phyloP scores from a whole-genome alignment of 2,797 vertebrate genomes.

The Schizothorax lantsangensis region DNA sequence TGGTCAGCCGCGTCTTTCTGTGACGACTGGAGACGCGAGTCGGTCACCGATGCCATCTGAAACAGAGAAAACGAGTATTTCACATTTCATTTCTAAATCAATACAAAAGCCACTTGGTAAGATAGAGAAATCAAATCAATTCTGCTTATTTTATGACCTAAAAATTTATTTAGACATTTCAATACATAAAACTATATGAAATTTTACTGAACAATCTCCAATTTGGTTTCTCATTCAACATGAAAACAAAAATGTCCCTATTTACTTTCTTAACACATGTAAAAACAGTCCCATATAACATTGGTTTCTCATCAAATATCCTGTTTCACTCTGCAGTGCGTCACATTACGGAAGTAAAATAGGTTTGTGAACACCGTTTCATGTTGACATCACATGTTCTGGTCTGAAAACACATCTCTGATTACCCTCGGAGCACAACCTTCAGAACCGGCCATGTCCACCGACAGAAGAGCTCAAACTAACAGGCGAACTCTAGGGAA shows the following conservation, averaged over 20 bases:
- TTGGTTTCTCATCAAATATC: neutral
- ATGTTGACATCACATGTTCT: neutral
- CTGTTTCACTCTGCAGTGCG: neutral
- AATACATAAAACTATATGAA: neutral
- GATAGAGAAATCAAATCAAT: neutral
- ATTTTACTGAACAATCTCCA: neutral
- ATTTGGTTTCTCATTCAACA: neutral
- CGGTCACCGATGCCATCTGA: conserved; percentile 85
- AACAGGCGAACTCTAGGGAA: neutral
- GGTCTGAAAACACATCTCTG: conserved; percentile 12
- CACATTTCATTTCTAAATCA: neutral
- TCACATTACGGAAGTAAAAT: neutral
- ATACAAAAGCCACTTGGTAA: neutral
- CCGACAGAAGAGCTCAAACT: conserved; percentile 8
- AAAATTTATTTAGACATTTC: neutral
- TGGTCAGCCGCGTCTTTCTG: conserved; percentile 87
- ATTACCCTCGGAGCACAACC: conserved; percentile 36
- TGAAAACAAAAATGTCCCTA: neutral
- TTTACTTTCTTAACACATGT: neutral
- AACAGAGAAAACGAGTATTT: conserved; percentile 2
- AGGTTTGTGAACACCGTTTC: neutral
- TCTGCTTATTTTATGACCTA: neutral
- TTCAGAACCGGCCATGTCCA: conserved; percentile 45
- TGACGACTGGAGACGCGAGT: conserved; percentile 78
- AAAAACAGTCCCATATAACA: neutral